A percentile compares a stretch with the other conserved stretches of the same genome.
These are phyloP conservation scores for Bombus difficillimus DNA, from an alignment of 1,140 invertebrate species.

Conservation along the genomic window DNA sequence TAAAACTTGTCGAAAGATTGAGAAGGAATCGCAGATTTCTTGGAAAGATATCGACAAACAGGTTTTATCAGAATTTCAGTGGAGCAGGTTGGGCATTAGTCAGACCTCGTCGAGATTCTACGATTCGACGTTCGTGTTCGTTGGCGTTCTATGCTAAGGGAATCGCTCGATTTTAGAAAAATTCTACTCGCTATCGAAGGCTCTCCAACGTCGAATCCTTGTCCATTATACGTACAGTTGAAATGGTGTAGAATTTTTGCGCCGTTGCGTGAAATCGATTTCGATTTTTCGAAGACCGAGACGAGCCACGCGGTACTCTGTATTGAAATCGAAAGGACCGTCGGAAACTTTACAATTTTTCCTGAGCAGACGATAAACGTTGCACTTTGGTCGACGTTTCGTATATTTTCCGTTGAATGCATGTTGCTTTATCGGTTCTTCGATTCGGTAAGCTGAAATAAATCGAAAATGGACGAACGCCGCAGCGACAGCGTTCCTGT, in stretches of 20 bases:
- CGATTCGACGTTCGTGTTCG: not conserved
- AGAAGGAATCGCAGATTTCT: not conserved
- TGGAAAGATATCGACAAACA: not conserved
- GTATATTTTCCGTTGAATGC: not conserved
- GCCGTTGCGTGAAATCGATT: not conserved
- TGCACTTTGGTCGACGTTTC: conserved; percentile 56
- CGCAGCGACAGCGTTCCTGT: too few relatives aligned
- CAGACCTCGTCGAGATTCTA: not conserved
- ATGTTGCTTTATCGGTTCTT: conserved; percentile 10
- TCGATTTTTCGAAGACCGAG: not conserved
- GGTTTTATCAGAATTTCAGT: not conserved
- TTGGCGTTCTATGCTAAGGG: not conserved
- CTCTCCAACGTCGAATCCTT: not conserved
- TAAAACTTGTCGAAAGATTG: not conserved
- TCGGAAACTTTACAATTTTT: conserved; percentile 58
- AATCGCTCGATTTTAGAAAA: conserved; percentile 32
- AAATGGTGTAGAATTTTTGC: conserved; percentile 35
- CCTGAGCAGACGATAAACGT: conserved; percentile 55
- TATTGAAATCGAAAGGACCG: conserved; percentile 43
- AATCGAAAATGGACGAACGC: not conserved
- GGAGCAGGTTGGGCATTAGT: not conserved
- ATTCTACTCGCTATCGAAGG: conserved; percentile 30
- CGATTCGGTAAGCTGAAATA: conserved; percentile 16
- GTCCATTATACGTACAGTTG: conserved; percentile 16
- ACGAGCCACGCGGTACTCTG: conserved; percentile 32